Evolutionary conservation across 2,113 vertebrate genomes (phyloP).

Genomic region (Ovis canadensis): DNA sequence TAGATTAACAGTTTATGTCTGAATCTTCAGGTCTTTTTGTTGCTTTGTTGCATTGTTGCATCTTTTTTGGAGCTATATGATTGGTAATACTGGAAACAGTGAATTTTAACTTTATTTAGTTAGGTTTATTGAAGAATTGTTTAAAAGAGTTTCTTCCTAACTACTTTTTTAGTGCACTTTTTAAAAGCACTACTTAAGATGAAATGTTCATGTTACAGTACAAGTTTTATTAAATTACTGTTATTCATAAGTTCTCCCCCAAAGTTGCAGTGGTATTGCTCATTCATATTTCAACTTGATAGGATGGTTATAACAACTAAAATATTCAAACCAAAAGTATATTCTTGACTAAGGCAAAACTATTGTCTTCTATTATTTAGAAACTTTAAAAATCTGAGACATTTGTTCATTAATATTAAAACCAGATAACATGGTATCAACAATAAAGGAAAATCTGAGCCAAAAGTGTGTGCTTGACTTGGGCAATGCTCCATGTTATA

Average conservation of each 20-base stretch:
- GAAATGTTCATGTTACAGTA: neutral
- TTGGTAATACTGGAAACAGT: neutral
- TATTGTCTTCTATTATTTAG: neutral
- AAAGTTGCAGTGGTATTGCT: neutral
- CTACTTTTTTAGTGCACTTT: neutral
- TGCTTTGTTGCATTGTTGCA: neutral
- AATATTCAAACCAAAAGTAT: neutral
- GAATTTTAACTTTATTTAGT: constrained; percentile 8
- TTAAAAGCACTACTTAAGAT: neutral
- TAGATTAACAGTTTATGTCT: constrained; percentile 20
- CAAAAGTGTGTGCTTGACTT: neutral
- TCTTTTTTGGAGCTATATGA: neutral
- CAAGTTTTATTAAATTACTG: constrained; percentile 47
- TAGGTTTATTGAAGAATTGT: neutral
- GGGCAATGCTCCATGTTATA: neutral
- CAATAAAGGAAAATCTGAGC: neutral
- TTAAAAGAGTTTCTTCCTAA: neutral
- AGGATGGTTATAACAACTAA: neutral
- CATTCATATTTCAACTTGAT: neutral
- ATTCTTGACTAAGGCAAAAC: neutral
- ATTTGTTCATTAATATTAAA: neutral
- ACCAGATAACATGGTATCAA: neutral
- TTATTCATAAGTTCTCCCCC: constrained; percentile 68
- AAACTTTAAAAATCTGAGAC: neutral
- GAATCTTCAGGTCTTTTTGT: neutral